These are phyloP conservation scores for Drosophila repletoides DNA, from an alignment of 1,140 invertebrate genomes.

Conservation along the genomic window DNA sequence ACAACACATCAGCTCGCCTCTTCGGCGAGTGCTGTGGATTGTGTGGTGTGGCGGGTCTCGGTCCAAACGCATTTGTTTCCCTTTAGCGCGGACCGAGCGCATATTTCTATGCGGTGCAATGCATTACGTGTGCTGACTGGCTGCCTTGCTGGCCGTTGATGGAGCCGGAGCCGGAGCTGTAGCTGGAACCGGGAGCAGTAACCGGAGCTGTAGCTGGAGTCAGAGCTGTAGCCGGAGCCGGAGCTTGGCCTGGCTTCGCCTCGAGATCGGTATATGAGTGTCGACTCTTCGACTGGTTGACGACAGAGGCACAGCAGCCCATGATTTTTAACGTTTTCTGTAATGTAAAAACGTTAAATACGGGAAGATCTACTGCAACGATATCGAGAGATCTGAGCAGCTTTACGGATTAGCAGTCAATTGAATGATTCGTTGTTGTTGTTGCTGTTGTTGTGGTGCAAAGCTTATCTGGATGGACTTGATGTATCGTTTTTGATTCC, in stretches of 20 bases:
- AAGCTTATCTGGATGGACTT: constrained; percentile 59
- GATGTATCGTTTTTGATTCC: constrained; percentile 78
- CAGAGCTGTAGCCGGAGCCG: too few relatives aligned
- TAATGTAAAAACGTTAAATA: constrained; percentile 60
- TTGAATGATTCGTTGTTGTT: constrained; percentile 48
- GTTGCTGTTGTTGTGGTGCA: constrained; percentile 33
- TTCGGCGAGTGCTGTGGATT: constrained; percentile 67
- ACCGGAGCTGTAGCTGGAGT: too few relatives aligned
- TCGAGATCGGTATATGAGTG: not conserved
- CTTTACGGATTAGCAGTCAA: constrained; percentile 13
- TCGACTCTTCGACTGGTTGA: not conserved
- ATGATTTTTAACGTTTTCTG: constrained; percentile 47
- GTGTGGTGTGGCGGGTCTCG: constrained; percentile 77
- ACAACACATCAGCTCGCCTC: constrained; percentile 74
- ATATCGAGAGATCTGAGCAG: too few relatives aligned
- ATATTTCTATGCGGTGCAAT: constrained; percentile 77
- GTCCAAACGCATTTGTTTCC: constrained; percentile 77
- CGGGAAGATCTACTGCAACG: constrained; percentile 23
- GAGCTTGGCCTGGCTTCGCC: not conserved
- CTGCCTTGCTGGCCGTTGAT: constrained; percentile 3
- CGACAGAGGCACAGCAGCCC: not conserved
- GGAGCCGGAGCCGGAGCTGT: too few relatives aligned
- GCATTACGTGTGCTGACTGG: constrained; percentile 66
- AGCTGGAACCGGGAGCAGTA: too few relatives aligned
- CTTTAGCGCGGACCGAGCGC: constrained; percentile 79